Base-by-base conservation (phyloP, 1,140 invertebrate genomes). In the Homarus americanus region DNA sequence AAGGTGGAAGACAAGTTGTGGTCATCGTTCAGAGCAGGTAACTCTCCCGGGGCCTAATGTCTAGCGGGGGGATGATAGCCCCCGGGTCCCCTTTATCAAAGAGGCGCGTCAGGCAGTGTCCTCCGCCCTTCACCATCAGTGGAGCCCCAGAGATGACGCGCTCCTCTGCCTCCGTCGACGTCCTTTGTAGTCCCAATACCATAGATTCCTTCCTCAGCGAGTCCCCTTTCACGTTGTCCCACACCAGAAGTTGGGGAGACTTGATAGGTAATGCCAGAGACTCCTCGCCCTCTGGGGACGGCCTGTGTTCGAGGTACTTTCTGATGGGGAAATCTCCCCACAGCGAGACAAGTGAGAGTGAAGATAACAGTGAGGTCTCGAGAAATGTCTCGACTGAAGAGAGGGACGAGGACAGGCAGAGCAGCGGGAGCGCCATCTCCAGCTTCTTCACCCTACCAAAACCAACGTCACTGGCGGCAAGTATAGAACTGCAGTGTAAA, bases 201-300 rank as follows among this genome's bases (percentile, higher is more conserved):
- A 53, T 90, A 44, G 87, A 90, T 49, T 90, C 87, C 72, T 90
- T 83, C 49, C 80, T 90, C 80, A 90, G 69, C 10, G 87, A 76
- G 40, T 90, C 87, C 7, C 87, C 66, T 9, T 72, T 90, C 24
- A 36, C 87, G 5, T 75, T 89, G 12, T 75, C 80, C n/a, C 87
- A 90, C 63, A 76, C 87, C 17, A 75, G 82, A 69, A 90, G 87
- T 49, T 90, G 87, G 87, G 87, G 87, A 2, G 87, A 90, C 49
- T n/a, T 90, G 32, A 58, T 82, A 20, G 72, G 80, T 20, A 53
- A 72, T 32, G 40, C 58, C 63, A 83, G 40, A 36, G 28, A 69
- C 9, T 44, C 49, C 17, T 28, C 40, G 28, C 32, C 38, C 20
- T 49, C 87, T 2, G 76, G 78, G 36, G 79, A 58, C 24, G 72